Conservation (phyloP, 1,140 invertebrate genomes). For the Pseudobourletiella spinata region DNA sequence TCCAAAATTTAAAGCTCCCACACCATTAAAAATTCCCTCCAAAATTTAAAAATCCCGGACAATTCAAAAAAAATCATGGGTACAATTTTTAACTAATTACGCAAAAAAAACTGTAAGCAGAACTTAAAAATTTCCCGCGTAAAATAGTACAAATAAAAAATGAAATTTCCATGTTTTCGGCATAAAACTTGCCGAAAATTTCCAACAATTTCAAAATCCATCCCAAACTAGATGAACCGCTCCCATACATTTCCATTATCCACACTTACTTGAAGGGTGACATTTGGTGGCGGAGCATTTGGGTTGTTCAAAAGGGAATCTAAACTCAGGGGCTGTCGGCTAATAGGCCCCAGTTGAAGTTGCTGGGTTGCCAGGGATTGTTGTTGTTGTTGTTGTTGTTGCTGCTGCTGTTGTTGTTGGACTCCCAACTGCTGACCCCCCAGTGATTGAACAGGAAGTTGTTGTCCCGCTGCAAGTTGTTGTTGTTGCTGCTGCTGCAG, state of each 20-base stretch:
- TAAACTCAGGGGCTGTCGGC: conserved; percentile 30
- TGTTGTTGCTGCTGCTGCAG: conserved; percentile 9
- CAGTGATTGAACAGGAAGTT: background rate
- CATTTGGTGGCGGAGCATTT: conserved; percentile 23
- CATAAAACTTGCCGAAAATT: too few species aligned
- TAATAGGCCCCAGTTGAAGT: conserved; percentile 38
- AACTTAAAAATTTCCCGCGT: too few species aligned
- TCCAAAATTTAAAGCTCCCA: too few species aligned
- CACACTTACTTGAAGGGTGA: conserved; percentile 14
- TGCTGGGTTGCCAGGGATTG: conserved; percentile 25
- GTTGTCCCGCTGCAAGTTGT: conserved; percentile 5
- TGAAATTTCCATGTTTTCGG: too few species aligned
- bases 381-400: too few species aligned
- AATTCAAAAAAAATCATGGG: too few species aligned
- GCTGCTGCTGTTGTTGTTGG: conserved; percentile 20
- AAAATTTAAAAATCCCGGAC: too few species aligned
- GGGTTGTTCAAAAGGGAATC: conserved; percentile 22
- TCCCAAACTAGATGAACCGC: background rate
- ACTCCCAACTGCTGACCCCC: background rate
- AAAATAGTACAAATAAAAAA: too few species aligned
- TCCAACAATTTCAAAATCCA: background rate
- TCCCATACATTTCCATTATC: background rate
- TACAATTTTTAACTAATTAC: too few species aligned
- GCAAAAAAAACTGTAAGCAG: too few species aligned
- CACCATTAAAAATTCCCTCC: too few species aligned